Conservation (phyloP, 1,140 invertebrate genomes). For the Trinorchestia longiramus region DNA sequence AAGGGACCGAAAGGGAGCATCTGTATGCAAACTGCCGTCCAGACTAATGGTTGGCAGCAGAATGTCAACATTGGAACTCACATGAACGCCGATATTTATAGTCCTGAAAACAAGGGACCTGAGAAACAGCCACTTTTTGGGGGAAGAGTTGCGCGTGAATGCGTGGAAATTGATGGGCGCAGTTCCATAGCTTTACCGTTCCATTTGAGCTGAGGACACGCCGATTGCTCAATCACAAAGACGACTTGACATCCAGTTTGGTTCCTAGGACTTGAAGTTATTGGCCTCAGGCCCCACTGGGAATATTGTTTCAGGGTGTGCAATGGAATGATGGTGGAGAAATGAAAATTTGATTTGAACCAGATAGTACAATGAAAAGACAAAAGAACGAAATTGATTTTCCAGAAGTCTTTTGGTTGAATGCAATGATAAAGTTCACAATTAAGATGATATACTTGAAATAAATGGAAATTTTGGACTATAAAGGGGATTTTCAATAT, state of each 20-base stretch:
- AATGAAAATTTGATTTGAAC: neutral
- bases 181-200: neutral
- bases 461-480: no score
- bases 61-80: conserved; percentile 42
- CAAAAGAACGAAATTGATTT: neutral
- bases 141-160: neutral
- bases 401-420: no score
- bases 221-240: conserved; percentile 5
- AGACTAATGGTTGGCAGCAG: conserved; percentile 38
- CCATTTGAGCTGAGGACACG: neutral
- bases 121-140: neutral
- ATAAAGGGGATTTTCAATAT: no score
- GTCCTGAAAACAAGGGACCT: neutral
- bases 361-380: neutral
- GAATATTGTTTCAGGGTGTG: neutral
- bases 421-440: no score
- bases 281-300: neutral
- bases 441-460: no score
- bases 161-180: neutral
- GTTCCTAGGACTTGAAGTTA: neutral
- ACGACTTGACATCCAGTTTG: neutral
- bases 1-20: neutral
- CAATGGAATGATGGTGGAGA: neutral
- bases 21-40: conserved; percentile 41
- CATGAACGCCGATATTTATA: conserved; percentile 35